A percentile compares a stretch with the other conserved stretches of the same genome.
Evolutionary conservation across 2,888 invertebrate genomes (phyloP).

Genomic region (Phyllotreta striolata): DNA sequence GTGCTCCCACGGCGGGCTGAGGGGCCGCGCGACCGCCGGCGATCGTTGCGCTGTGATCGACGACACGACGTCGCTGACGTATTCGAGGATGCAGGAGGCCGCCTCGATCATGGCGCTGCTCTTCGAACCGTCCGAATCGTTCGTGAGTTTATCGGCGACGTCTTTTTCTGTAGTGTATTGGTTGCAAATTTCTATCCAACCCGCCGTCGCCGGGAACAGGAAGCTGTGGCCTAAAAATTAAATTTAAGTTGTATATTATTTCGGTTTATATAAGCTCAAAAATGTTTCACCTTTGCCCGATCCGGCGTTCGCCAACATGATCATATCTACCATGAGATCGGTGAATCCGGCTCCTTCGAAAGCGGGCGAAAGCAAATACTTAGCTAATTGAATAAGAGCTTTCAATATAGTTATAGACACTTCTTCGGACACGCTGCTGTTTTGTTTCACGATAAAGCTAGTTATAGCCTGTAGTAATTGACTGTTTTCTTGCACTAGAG

Average conservation of each 20-base stretch:
- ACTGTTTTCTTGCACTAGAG: constrained; percentile 73
- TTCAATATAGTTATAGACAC: constrained; percentile 72
- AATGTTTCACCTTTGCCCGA: constrained; percentile 69
- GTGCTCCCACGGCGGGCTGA: constrained; percentile 82
- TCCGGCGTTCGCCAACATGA: constrained; percentile 85
- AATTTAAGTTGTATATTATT: too few species aligned
- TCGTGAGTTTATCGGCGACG: constrained; percentile 65
- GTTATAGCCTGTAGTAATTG: constrained; percentile 74
- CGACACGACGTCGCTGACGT: constrained; percentile 79
- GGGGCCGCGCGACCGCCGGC: constrained; percentile 60
- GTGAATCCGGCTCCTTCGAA: constrained; percentile 79
- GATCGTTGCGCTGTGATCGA: constrained; percentile 60
- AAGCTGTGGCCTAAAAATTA: constrained; percentile 73
- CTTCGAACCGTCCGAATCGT: constrained; percentile 61
- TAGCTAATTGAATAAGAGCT: constrained; percentile 78
- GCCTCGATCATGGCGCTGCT: constrained; percentile 71
- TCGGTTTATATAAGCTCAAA: too few species aligned
- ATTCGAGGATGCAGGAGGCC: constrained; percentile 84
- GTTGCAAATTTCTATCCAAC: constrained; percentile 82
- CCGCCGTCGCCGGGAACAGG: constrained; percentile 80
- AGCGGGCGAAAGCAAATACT: constrained; percentile 69
- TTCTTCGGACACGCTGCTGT: constrained; percentile 67
- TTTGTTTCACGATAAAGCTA: constrained; percentile 76
- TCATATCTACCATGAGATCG: constrained; percentile 80
- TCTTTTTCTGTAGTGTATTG: constrained; percentile 67